Percentiles rank a stretch among this genome's conserved stretches.
Conservation (phyloP, 2,113 vertebrate genomes). For the Lycocorax pyrrhopterus region DNA sequence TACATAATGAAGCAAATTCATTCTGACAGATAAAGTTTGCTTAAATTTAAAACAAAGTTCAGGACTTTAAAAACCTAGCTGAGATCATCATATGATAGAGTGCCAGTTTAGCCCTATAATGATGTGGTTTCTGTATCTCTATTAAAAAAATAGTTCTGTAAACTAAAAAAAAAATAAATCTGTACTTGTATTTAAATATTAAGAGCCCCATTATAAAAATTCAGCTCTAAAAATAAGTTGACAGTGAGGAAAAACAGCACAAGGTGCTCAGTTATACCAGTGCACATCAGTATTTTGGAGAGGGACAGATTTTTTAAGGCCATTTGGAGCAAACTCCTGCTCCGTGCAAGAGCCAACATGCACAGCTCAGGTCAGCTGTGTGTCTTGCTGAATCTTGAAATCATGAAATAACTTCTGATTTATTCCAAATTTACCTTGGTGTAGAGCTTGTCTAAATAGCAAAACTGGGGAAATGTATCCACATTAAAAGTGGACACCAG, state of each 20-base stretch:
- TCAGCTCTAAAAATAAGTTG: neutral
- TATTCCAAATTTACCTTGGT: neutral
- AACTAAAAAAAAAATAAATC: neutral
- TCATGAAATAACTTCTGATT: neutral
- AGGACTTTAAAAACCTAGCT: neutral
- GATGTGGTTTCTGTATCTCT: neutral
- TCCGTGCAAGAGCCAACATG: fast-evolving
- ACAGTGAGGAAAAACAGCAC: neutral
- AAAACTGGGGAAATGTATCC: neutral
- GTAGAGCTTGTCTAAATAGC: neutral
- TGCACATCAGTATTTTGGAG: neutral
- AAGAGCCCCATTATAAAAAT: neutral
- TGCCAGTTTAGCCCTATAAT: neutral
- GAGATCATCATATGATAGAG: neutral
- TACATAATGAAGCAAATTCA: neutral
- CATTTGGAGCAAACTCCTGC: neutral
- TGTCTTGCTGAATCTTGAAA: neutral
- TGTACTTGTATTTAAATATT: neutral
- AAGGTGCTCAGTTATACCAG: neutral
- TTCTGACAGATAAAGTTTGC: neutral
- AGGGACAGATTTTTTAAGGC: neutral
- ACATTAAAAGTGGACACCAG: neutral
- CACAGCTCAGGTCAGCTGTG: neutral
- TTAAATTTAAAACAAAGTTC: neutral
- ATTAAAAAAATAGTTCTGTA: neutral